A percentile compares a stretch with the other conserved stretches of the same genome.
These are phyloP conservation scores for Menura novaehollandiae DNA, from an alignment of 2,113 vertebrate species.

Conservation along the genomic window DNA sequence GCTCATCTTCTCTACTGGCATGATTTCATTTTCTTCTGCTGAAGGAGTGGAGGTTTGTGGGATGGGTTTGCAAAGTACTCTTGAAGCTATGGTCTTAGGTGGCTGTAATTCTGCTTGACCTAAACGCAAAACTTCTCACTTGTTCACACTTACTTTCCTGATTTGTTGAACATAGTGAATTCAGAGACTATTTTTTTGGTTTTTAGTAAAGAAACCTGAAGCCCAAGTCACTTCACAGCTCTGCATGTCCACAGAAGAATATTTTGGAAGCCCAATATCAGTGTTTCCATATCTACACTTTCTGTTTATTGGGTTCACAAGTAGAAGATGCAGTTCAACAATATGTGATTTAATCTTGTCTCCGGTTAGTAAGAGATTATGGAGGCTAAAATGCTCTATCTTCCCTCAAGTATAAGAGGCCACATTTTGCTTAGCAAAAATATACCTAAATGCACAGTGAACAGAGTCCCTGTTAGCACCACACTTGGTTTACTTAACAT, in stretches of 20 bases:
- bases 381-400: not conserved
- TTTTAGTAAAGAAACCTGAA: not conserved
- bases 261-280: not conserved
- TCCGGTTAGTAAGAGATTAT: not conserved
- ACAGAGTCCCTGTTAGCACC: not conserved
- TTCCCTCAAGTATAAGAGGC: not conserved
- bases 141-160: not conserved
- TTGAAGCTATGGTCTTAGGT: not conserved
- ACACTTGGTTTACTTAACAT: not conserved
- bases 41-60: not conserved
- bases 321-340: not conserved
- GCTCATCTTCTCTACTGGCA: not conserved
- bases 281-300: not conserved
- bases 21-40: not conserved
- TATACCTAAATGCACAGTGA: not conserved
- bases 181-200: not conserved
- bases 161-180: not conserved
- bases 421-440: not conserved
- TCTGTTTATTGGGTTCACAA: not conserved
- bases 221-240: not conserved
- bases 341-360: not conserved
- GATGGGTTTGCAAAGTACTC: not conserved
- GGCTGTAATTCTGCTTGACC: not conserved
- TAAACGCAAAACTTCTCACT: not conserved
- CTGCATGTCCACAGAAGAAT: not conserved